Percentiles rank a stretch among this genome's conserved stretches.
Evolutionary conservation across 2,888 invertebrate species (phyloP).

Genomic region (Cataglyphis cursor): DNA sequence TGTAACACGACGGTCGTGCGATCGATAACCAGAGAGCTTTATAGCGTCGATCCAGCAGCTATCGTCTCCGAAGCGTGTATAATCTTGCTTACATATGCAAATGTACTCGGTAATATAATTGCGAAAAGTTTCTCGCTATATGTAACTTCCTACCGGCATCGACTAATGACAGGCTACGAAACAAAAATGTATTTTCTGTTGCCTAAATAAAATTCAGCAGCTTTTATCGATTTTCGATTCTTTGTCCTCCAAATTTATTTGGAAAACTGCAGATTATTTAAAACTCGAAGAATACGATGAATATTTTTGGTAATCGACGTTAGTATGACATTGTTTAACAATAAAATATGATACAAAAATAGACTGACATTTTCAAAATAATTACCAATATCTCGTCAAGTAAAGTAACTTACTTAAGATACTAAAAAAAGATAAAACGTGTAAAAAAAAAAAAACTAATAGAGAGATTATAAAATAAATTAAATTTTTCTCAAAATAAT

Average conservation of each 20-base stretch:
- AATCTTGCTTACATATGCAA: conserved; percentile 42
- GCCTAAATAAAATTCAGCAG: conserved; percentile 16
- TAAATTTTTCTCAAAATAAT: not conserved
- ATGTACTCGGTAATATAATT: conserved; percentile 31
- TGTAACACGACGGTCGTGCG: conserved; percentile 37
- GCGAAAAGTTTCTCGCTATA: conserved; percentile 34
- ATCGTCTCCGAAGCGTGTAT: conserved; percentile 39
- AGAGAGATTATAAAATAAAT: not conserved
- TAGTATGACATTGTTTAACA: not conserved
- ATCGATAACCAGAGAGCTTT: conserved; percentile 38
- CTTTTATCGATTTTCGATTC: not conserved
- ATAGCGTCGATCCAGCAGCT: conserved; percentile 33
- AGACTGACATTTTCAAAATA: not conserved
- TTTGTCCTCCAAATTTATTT: not conserved
- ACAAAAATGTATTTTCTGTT: not conserved
- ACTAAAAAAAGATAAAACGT: no score
- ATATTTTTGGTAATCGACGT: not conserved
- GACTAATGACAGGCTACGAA: conserved; percentile 11
- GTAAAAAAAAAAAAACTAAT: not conserved
- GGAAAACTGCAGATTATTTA: not conserved
- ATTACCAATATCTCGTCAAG: not conserved
- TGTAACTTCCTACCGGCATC: conserved; percentile 31
- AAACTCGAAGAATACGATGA: not conserved
- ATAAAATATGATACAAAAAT: not conserved
- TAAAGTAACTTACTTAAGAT: no score